Conservation (phyloP, 37 sponge, comb jelly and placozoan species). For the Geodia barretti region DNA sequence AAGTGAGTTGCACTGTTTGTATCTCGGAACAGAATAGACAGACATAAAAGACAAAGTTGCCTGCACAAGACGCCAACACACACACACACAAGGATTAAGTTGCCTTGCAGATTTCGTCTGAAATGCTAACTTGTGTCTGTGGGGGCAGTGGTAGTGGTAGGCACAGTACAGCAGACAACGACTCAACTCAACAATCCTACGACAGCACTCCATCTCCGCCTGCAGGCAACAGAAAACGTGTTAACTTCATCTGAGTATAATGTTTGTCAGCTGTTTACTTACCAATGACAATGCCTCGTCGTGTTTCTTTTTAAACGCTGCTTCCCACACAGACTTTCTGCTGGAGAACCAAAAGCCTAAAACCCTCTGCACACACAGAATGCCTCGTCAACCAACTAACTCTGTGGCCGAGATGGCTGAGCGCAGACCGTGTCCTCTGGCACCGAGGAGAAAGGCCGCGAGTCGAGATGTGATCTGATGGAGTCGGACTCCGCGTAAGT, state of each 20-base stretch:
- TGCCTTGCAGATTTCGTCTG: too few species aligned
- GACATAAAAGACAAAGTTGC: too few species aligned
- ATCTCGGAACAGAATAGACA: too few species aligned
- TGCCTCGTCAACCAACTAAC: conserved; percentile 12
- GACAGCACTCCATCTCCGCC: conserved; percentile 75
- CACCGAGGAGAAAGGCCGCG: conserved; percentile 45
- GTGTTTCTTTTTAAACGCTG: conserved; percentile 44
- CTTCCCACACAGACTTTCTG: conserved; percentile 53
- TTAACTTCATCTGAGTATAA: not conserved
- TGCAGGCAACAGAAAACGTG: conserved; percentile 4
- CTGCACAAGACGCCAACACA: too few species aligned
- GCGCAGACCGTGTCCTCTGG: conserved; percentile 71
- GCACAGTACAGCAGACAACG: conserved; percentile 28
- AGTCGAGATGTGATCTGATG: conserved; percentile 41
- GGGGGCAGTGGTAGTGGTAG: conserved; percentile 42
- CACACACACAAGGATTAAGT: too few species aligned
- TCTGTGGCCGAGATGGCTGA: conserved; percentile 26
- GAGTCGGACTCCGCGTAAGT: conserved; percentile 41
- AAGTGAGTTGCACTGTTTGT: too few species aligned
- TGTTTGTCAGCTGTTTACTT: not conserved
- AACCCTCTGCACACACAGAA: too few species aligned
- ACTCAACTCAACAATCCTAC: conserved; percentile 48
- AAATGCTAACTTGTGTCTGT: not conserved
- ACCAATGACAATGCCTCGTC: conserved; percentile 64
- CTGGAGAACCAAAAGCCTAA: not conserved